A percentile compares a stretch with the other conserved stretches of the same genome.
phyloP scores from a whole-genome alignment of 2,797 vertebrate species.

The Vespertilio murinus region DNA sequence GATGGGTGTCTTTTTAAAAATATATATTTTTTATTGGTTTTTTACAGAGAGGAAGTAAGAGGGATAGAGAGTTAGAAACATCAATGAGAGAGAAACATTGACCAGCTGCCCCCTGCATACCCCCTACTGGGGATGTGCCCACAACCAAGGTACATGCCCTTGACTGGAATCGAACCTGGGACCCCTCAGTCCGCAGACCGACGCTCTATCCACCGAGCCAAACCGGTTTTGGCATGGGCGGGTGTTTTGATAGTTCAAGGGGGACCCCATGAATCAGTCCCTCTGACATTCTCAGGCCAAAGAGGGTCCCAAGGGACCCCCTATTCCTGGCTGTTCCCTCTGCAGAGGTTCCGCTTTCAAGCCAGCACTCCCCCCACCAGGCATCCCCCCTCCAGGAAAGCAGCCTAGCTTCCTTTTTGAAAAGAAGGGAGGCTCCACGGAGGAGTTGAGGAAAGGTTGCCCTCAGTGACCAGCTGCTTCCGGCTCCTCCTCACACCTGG shows the following conservation, averaged over 20 bases:
- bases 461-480: not conserved
- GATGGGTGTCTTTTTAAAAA: too few species aligned
- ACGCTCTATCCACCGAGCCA: too few species aligned
- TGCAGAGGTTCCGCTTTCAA: not conserved
- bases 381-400: not conserved
- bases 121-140: too few species aligned
- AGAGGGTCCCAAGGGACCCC: not conserved
- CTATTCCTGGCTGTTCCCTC: not conserved
- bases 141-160: too few species aligned
- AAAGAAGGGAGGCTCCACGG: rapidly evolving
- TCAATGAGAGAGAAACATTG: too few species aligned
- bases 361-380: not conserved
- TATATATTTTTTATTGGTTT: too few species aligned
- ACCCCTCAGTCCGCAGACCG: too few species aligned
- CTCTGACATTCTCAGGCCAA: not conserved
- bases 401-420: not conserved
- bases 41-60: too few species aligned
- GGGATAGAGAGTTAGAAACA: too few species aligned
- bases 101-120: too few species aligned
- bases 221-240: too few species aligned
- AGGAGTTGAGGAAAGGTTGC: not conserved
- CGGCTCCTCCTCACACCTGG: not conserved
- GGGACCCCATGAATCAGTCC: not conserved
- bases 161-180: too few species aligned
- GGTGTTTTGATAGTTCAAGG: not conserved